A percentile compares a stretch with the other conserved stretches of the same genome.
Evolutionary conservation across 2,888 invertebrate species (phyloP).

Genomic region (Trichogramma dendrolimi): DNA sequence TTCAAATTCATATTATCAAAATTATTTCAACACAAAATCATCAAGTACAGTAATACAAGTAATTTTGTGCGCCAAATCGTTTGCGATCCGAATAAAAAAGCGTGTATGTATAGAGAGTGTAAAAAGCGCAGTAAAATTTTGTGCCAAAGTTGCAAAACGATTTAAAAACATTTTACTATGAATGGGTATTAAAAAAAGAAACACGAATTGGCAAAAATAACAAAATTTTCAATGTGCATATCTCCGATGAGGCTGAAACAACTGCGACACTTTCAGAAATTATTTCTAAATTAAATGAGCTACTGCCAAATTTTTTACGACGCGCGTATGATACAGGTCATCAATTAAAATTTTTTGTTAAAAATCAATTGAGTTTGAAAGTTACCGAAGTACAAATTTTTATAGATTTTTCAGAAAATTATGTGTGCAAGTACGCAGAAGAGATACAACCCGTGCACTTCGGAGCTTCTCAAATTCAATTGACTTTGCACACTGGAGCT

Average conservation of each 20-base stretch:
- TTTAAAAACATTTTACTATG: conserved; percentile 12
- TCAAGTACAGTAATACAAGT: neutral
- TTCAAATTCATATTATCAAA: conserved; percentile 19
- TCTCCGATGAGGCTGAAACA: conserved; percentile 20
- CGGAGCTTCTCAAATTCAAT: conserved; percentile 14
- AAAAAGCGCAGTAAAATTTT: conserved; percentile 3
- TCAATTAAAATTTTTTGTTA: conserved; percentile 7
- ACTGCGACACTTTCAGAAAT: conserved; percentile 17
- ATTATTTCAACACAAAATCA: conserved; percentile 13
- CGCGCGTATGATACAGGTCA: conserved; percentile 13
- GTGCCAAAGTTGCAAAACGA: conserved; percentile 14
- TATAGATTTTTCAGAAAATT: conserved; percentile 17
- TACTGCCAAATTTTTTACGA: conserved; percentile 8
- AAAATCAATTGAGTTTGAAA: conserved; percentile 13
- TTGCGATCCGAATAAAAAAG: conserved; percentile 3
- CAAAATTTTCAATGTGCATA: conserved; percentile 20
- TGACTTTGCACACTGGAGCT: conserved; percentile 14
- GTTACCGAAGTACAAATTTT: conserved; percentile 11
- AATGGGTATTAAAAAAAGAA: conserved; percentile 14
- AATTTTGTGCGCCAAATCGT: neutral
- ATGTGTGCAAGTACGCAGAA: conserved; percentile 11
- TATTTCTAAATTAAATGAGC: conserved; percentile 14
- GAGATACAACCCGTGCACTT: conserved; percentile 15
- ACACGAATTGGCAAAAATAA: conserved; percentile 1
- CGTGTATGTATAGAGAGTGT: conserved; percentile 20